A percentile compares a stretch with the other conserved stretches of the same genome.
phyloP scores from a whole-genome alignment of 2,113 vertebrate species.

The Ursus arctos region DNA sequence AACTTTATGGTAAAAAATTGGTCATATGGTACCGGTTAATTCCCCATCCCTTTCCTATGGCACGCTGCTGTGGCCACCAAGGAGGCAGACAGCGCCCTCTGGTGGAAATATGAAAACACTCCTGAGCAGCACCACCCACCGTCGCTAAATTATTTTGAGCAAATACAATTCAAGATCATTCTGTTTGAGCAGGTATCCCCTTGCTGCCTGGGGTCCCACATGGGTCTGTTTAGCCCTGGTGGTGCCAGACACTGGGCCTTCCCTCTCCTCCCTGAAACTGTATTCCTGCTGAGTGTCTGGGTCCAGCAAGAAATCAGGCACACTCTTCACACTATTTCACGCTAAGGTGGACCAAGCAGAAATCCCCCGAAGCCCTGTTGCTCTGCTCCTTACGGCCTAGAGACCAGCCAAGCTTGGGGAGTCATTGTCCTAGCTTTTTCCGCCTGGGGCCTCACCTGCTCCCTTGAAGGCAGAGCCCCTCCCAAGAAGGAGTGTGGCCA shows the following conservation, averaged over 20 bases:
- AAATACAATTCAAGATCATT: background rate
- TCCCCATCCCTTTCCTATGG: background rate
- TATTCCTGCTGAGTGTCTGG: background rate
- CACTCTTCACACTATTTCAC: background rate
- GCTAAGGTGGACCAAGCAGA: background rate
- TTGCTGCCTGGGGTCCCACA: background rate
- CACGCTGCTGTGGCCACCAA: background rate
- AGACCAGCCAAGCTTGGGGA: background rate
- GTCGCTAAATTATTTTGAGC: background rate
- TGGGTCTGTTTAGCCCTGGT: background rate
- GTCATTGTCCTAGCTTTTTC: background rate
- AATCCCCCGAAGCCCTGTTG: background rate
- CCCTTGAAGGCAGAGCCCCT: background rate
- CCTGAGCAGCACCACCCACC: background rate
- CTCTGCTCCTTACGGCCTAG: background rate
- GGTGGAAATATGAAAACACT: conserved; percentile 25
- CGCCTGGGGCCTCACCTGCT: background rate
- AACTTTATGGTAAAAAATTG: conserved; percentile 8
- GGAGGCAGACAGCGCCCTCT: conserved; percentile 49
- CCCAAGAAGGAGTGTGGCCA: background rate
- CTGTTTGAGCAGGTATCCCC: background rate
- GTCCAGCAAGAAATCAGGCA: background rate
- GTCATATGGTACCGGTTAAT: background rate
- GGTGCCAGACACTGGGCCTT: background rate
- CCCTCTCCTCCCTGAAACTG: background rate